Base-by-base conservation (phyloP, 2,888 invertebrate genomes). In the Lycaena phlaeas region DNA sequence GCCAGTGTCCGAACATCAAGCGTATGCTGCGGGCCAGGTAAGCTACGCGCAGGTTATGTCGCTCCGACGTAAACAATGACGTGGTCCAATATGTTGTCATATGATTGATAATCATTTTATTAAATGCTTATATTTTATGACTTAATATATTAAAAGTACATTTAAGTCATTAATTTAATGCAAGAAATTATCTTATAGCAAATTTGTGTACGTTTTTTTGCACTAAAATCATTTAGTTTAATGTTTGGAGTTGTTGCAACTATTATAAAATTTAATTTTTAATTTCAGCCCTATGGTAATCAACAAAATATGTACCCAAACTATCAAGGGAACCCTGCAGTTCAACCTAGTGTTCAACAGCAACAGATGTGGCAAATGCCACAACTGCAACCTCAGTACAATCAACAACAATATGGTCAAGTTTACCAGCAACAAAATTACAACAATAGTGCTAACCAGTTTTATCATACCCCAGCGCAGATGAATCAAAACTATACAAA, bases 11-110 rank as follows among this genome's bases (percentile, higher is more conserved):
- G 78, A 68, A 42, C 69, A 63, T 50, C 70, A 65, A 61, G 53
- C 61, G 47, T 74, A 67, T 61, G 54, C 57, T 51, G 62, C 71
- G 43, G 56, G 69, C 46, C 81, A 79, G 78, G 82, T 79, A 52
- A 70, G 69, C 45, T 26, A 34, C 36, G 41, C 51, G 44, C 63
- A 68, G 65, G 68, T 71, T 72, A 72, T 61, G 59, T 61, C 54
- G 53, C 48, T 30, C 5, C 54, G 64, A 72, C 66, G 68, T 76
- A 74, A 76, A 78, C 74, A 78, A 71, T 77, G 76, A 75, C 81
- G 79, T 81, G 81, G 72, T 71, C 57, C 52, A 51, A 61, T 54
- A 43, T n/a, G 46, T 42, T 38, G 52, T 59, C 63, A 60, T 61
- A 65, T 61, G 60, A 60, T 59, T 59, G 22, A n/a, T 12, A 12